A percentile compares a stretch with the other conserved stretches of the same genome.
These are phyloP conservation scores for Schizaphis graminum DNA, from an alignment of 2,888 invertebrate genomes.

Conservation along the genomic window DNA sequence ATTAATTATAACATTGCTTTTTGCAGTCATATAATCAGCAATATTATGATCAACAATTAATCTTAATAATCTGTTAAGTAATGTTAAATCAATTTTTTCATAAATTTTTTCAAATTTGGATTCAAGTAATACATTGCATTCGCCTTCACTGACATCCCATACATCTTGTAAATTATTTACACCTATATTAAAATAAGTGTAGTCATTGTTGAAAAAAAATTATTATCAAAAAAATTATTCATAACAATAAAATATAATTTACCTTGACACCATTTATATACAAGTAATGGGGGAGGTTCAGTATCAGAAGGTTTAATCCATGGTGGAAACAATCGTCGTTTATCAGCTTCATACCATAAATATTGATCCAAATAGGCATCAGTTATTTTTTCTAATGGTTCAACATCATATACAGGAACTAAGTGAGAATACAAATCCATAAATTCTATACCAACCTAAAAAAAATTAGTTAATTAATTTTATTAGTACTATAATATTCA, in stretches of 20 bases:
- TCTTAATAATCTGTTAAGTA: slow-evolving; percentile 94
- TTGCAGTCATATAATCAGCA: slow-evolving; percentile 99
- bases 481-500: not conserved
- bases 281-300: slow-evolving; percentile 91
- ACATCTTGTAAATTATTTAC: slow-evolving; percentile 98
- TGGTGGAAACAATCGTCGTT: slow-evolving; percentile 94
- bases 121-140: slow-evolving; percentile 98
- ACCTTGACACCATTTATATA: slow-evolving; percentile 99
- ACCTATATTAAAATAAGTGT: slow-evolving; percentile 72
- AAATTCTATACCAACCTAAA: slow-evolving; percentile 96
- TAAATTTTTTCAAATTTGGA: slow-evolving; percentile 99
- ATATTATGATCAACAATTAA: slow-evolving; percentile 99
- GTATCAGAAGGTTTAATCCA: slow-evolving; percentile 99
- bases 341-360: slow-evolving; percentile 99
- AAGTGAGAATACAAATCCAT: slow-evolving; percentile 99
- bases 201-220: not conserved
- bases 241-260: slow-evolving; percentile 60
- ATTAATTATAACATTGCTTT: slow-evolving; percentile 99
- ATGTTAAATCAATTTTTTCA: slow-evolving; percentile 98
- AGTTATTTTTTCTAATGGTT: slow-evolving; percentile 98
- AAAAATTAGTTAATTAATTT: slow-evolving; percentile 57
- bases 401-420: slow-evolving; percentile 99
- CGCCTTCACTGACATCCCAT: slow-evolving; percentile 98
- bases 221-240: not conserved
- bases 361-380: slow-evolving; percentile 99